These are phyloP conservation scores for Anhinga anhinga DNA, from an alignment of 2,113 vertebrate species.

Conservation along the genomic window DNA sequence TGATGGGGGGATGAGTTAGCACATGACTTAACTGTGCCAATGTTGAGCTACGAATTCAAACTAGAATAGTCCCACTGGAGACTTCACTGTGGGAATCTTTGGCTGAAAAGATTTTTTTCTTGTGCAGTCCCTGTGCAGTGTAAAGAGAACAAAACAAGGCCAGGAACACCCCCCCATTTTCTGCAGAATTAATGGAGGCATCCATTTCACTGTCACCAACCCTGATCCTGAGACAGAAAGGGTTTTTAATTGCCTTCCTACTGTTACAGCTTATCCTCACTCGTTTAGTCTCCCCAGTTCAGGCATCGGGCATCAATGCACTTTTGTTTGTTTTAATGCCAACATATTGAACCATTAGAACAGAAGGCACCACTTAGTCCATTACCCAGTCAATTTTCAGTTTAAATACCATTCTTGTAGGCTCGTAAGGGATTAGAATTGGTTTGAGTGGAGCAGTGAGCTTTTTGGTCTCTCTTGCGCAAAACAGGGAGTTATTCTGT, in stretches of 20 bases:
- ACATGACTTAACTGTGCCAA: not conserved
- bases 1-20: not conserved
- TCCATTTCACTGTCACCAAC: not conserved
- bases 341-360: constrained; percentile 53
- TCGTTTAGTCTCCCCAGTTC: not conserved
- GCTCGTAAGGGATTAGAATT: constrained; percentile 55
- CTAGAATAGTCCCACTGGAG: not conserved
- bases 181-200: not conserved
- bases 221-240: not conserved
- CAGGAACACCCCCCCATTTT: not conserved
- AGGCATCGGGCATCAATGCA: not conserved
- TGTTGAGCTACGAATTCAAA: not conserved
- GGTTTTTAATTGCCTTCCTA: not conserved
- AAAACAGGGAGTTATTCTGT: constrained; percentile 62
- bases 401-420: constrained; percentile 70
- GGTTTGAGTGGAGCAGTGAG: constrained; percentile 45
- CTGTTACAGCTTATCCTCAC: not conserved
- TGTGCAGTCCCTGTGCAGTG: not conserved
- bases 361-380: constrained; percentile 63
- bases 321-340: constrained; percentile 64
- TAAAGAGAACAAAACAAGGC: not conserved
- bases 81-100: not conserved
- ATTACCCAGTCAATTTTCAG: constrained; percentile 71
- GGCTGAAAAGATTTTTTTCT: not conserved
- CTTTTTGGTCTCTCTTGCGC: constrained; percentile 51